Evolutionary conservation across 37 sponge, comb jelly and placozoan genomes (phyloP), one percentile per base, ranked within the genome.

Genomic region (Agelas oroides): DNA sequence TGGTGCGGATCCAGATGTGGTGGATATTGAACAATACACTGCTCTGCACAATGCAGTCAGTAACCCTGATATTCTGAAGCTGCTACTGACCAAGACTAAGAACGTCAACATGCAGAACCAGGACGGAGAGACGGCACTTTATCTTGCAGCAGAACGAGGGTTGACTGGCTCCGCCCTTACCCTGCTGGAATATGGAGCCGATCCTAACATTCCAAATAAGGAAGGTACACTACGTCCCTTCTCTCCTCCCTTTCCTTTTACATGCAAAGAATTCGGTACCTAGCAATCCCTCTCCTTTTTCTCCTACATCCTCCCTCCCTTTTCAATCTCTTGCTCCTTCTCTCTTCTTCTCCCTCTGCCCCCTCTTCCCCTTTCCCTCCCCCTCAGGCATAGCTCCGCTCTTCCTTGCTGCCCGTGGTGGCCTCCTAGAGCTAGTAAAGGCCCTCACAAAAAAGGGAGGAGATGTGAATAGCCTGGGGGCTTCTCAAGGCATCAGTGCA

Each of bases 1-100:
- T 52, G 87, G 80, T 5, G 94, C 94, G 6, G 80, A 94, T 60
- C 87, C 94, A 27, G 78, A 83, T 33, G 17, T 94, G 2, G 53
- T 76, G 2, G 94, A 94, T 71, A 24, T 79, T 1, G 94, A 94
- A 71, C 30, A 59, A 2, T 94, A 75, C 63, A 60, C 79, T 0
- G 75, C 94, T 12, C 88, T 94, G 16, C 94, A 94, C 71, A 89
- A 94, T 67, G 65, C 87, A 14, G 71, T 90, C 5, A 84, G 64
- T 21, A 74, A 58, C 59, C 77, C 67, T 0, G 76, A 30, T 52
- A 89, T 94, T 25, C n/a, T 89, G 56, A 94, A 90, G 71, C 54
- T 89, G 83, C 78, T 91, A 20, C 70, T 89, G 19, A 71, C 84
- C 46, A 67, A 74, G 20, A 14, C 69, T 13, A 37, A n/a, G 59